Percentiles rank a stretch among this genome's conserved stretches.
Conservation (phyloP, 2,888 invertebrate genomes). For the Helobdella robusta region DNA sequence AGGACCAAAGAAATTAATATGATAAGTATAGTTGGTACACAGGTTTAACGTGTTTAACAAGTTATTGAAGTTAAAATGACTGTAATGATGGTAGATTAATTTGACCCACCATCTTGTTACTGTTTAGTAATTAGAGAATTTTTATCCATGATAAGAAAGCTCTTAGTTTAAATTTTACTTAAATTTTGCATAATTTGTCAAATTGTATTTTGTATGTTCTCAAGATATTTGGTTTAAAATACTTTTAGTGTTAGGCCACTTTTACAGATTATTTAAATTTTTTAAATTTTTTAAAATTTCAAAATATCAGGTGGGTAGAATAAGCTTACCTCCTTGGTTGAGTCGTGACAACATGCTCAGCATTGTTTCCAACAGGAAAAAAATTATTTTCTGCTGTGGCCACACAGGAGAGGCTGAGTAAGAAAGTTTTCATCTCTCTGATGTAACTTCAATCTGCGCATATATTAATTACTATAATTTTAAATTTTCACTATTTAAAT, state of each 20-base stretch:
- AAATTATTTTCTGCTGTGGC: conserved; percentile 17
- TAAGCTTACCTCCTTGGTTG: conserved; percentile 17
- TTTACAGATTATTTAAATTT: neutral
- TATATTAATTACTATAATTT: neutral
- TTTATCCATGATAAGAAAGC: no score
- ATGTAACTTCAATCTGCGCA: neutral
- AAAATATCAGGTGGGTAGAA: conserved; percentile 12
- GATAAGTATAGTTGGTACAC: no score
- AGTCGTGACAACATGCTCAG: conserved; percentile 17
- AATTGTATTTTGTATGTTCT: neutral
- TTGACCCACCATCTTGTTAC: no score
- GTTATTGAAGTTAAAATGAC: no score
- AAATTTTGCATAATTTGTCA: neutral
- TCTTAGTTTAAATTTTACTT: neutral
- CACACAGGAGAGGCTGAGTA: conserved; percentile 9
- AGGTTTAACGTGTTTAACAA: no score
- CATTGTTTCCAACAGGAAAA: neutral
- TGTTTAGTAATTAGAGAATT: no score
- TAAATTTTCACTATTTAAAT: neutral
- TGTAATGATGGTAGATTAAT: no score
- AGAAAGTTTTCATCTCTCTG: neutral
- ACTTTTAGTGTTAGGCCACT: neutral
- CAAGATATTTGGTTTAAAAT: neutral
- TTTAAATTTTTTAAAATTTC: neutral
- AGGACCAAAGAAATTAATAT: no score